Conservation (phyloP, 2,888 invertebrate species). For the Ceriagrion tenellum region DNA sequence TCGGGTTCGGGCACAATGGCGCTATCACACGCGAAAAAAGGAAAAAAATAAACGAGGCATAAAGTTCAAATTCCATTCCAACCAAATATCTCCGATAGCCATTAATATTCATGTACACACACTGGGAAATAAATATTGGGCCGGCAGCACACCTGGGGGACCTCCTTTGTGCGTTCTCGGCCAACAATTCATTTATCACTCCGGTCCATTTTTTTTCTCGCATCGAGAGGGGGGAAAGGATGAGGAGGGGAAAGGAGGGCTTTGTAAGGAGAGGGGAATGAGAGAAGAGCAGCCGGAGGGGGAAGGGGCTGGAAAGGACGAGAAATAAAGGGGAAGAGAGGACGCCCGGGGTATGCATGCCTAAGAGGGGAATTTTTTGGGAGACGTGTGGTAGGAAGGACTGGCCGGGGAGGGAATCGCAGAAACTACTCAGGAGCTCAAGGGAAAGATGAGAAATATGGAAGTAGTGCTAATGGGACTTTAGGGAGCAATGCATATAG, state of each 20-base stretch:
- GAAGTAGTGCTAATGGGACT: no score
- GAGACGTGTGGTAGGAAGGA: no score
- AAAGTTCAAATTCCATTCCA: neutral
- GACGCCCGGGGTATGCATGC: no score
- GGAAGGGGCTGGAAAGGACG: neutral
- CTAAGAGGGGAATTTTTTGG: no score
- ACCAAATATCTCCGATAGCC: neutral
- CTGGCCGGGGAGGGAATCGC: no score
- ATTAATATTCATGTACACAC: neutral
- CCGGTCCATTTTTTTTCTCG: neutral
- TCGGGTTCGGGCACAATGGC: neutral
- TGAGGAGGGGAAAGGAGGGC: neutral
- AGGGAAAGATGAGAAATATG: no score
- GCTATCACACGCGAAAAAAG: neutral
- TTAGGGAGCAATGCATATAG: no score
- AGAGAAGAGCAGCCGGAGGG: neutral
- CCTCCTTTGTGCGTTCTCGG: neutral
- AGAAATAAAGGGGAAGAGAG: neutral
- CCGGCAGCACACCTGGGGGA: neutral
- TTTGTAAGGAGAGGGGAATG: neutral
- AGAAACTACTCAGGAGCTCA: no score
- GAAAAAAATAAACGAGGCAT: neutral
- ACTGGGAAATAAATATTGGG: neutral
- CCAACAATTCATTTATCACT: slow-evolving; percentile 6
- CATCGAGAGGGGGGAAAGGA: neutral